Conservation (phyloP, 2,888 invertebrate genomes). For the Eupithecia inturbata region DNA sequence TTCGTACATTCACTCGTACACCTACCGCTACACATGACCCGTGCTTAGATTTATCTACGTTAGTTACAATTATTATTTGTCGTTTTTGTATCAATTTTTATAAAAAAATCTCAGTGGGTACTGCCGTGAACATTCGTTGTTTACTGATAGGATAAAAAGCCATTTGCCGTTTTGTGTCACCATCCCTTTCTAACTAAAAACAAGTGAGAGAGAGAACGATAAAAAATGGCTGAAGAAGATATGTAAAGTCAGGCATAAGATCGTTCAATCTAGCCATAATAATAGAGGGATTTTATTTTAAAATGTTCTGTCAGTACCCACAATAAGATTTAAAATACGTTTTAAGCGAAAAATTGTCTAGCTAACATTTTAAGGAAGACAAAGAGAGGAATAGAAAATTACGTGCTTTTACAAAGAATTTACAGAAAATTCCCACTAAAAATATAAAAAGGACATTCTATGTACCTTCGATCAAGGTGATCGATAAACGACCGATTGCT, state of each 20-base stretch:
- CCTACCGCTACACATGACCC: constrained; percentile 25
- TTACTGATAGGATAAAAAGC: neutral
- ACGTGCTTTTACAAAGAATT: constrained; percentile 26
- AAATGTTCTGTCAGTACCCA: constrained; percentile 5
- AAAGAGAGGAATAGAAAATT: constrained; percentile 27
- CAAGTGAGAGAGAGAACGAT: neutral
- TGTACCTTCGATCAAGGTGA: neutral
- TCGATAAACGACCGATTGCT: neutral
- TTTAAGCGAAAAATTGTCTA: constrained; percentile 19
- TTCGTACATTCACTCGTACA: constrained; percentile 30
- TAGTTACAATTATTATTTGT: constrained; percentile 47
- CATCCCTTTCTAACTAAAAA: neutral
- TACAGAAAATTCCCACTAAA: constrained; percentile 16
- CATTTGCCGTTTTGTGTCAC: neutral
- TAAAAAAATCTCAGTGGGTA: constrained; percentile 33
- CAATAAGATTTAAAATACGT: constrained; percentile 15
- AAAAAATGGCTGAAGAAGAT: constrained; percentile 5
- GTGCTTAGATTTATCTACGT: constrained; percentile 45
- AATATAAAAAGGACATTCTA: constrained; percentile 18
- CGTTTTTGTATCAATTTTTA: constrained; percentile 44
- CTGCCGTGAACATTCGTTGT: constrained; percentile 9
- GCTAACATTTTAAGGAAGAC: constrained; percentile 32
- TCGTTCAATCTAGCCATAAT: neutral
- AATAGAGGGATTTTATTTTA: neutral
- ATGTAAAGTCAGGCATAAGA: neutral